Base-by-base conservation (phyloP, 2,888 invertebrate species). In the Strigamia crassipes region DNA sequence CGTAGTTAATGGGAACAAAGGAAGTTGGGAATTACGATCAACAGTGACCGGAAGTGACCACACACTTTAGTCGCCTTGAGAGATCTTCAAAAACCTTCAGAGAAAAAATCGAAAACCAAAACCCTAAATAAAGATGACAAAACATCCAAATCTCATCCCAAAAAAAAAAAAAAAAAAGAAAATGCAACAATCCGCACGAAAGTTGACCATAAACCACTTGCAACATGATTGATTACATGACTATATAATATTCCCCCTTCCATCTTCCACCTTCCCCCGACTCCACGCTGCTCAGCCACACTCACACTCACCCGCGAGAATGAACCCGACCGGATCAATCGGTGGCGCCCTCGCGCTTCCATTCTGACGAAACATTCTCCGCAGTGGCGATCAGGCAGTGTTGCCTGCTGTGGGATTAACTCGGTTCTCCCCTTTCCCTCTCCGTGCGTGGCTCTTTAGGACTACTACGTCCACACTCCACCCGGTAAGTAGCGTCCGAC, bases 391-490 rank as follows among this genome's bases (percentile, higher is more conserved):
- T 66, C 66, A 66, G 66, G 66, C 66, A 66, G 66, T 66, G 66
- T 66, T 66, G 66, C 66, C 66, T 66, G 66, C 66, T 66, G 66
- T 66, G 66, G 66, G 66, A 66, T 66, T 66, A 66, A 66, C 66
- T 66, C 66, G 66, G 66, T 31, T 27, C 66, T 66, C 66, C 66
- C 66, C 66, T 66, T 10, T 66, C 66, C 66, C 66, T 66, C 66
- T 66, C 66, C 66, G 66, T 31, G 66, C 13, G 66, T 31, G 27
- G 31, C 66, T 66, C 66, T 23, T 6, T 61, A 66, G 27, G 66
- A 66, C 66, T 23, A 27, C 23, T 31, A 66, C 66, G 66, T 66
- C 66, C 66, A 66, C 31, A 10, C 6, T 66, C 66, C 66, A 27
- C 8, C 66, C 15, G 66, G 66, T 66, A 66, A 66, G 66, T 31